Conservation (phyloP, 2,888 invertebrate genomes). For the Pilophorus perplexus region DNA sequence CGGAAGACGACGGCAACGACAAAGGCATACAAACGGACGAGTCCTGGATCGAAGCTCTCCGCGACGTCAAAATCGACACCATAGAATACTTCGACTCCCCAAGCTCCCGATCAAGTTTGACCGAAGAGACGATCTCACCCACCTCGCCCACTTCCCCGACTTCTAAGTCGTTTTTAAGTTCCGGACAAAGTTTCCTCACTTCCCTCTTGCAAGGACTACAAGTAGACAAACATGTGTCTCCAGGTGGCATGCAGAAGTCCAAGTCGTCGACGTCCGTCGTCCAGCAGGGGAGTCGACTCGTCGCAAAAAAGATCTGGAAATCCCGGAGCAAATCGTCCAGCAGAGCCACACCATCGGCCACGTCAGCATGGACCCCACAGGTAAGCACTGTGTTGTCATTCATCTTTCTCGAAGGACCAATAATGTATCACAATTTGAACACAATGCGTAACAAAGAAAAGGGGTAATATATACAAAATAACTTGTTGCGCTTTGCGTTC, state of each 20-base stretch:
- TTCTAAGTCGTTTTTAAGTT: conserved; percentile 54
- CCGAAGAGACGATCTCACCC: conserved; percentile 51
- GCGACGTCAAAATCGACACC: conserved; percentile 62
- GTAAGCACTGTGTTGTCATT: conserved; percentile 51
- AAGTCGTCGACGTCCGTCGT: conserved; percentile 85
- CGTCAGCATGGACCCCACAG: conserved; percentile 79
- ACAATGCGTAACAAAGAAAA: no score
- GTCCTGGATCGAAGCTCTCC: conserved; percentile 65
- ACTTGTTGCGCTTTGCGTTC: no score
- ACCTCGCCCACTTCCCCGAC: conserved; percentile 46
- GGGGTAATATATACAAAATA: no score
- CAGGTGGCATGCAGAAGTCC: conserved; percentile 76
- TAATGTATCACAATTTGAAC: no score
- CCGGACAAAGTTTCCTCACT: conserved; percentile 63
- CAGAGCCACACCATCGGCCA: conserved; percentile 58
- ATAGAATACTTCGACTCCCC: conserved; percentile 56
- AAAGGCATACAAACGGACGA: conserved; percentile 78
- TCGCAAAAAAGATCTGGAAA: conserved; percentile 81
- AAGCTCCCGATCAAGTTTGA: conserved; percentile 54
- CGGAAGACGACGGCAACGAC: conserved; percentile 72
- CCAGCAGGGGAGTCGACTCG: conserved; percentile 66
- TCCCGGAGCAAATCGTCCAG: conserved; percentile 80
- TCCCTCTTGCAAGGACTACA: conserved; percentile 61
- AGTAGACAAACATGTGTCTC: conserved; percentile 46
- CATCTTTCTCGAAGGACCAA: no score